Percentiles rank a stretch among this genome's conserved stretches.
These are phyloP conservation scores for Sitophilus oryzae DNA, from an alignment of 1,140 invertebrate species.

Conservation along the genomic window DNA sequence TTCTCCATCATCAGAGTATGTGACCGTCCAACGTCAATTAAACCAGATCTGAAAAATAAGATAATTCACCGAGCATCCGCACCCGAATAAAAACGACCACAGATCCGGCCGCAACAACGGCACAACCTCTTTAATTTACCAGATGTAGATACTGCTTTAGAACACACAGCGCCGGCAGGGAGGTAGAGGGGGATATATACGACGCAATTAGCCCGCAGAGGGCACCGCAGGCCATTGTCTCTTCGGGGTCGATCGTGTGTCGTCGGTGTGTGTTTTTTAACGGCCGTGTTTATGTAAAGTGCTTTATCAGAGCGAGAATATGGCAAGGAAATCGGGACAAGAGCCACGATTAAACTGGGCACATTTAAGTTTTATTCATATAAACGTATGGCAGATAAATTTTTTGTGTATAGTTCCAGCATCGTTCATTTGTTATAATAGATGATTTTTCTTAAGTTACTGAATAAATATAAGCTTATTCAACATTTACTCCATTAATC, in stretches of 20 bases:
- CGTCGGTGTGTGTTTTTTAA: background rate
- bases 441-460: too few species aligned
- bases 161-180: too few species aligned
- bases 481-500: too few species aligned
- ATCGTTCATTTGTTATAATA: too few species aligned
- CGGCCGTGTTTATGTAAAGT: background rate
- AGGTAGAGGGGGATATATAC: background rate
- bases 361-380: too few species aligned
- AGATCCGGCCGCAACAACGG: constrained; percentile 10
- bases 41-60: background rate
- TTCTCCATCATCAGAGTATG: too few species aligned
- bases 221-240: background rate
- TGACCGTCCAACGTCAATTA: too few species aligned
- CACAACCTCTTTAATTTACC: constrained; percentile 12
- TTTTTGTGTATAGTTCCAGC: too few species aligned
- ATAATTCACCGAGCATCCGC: background rate
- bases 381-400: too few species aligned
- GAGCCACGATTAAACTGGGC: too few species aligned
- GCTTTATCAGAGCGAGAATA: background rate
- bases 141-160: constrained; percentile 21
- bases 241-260: background rate
- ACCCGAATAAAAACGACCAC: background rate
- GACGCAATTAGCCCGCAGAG: constrained; percentile 12
- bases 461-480: too few species aligned
- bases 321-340: too few species aligned